Conservation (phyloP, 2,797 vertebrate species). For the Antennarius maculatus region DNA sequence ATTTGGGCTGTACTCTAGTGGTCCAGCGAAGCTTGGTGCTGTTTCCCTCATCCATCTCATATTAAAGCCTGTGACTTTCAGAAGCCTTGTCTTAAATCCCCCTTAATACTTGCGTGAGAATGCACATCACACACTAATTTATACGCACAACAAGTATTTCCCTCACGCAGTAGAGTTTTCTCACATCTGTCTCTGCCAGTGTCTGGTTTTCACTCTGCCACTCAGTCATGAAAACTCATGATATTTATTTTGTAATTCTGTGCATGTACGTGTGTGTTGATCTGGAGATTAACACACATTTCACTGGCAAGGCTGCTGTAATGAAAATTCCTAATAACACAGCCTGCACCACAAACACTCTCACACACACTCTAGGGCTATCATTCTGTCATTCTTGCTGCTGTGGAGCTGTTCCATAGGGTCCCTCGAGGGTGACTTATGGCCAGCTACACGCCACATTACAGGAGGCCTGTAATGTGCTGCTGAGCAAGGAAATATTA, state of each 20-base stretch:
- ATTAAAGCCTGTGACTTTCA: constrained; percentile 30
- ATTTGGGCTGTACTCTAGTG: not conserved
- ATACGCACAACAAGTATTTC: constrained; percentile 2
- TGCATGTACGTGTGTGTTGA: constrained; percentile 3
- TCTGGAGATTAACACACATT: constrained; percentile 27
- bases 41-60: constrained; percentile 22
- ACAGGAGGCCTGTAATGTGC: constrained; percentile 37
- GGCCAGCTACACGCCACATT: constrained; percentile 33
- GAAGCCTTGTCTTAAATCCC: constrained; percentile 47
- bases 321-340: constrained; percentile 32
- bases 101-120: constrained; percentile 21
- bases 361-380: constrained; percentile 19
- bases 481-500: constrained; percentile 42
- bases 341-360: constrained; percentile 13
- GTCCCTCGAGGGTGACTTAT: constrained; percentile 60
- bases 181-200: constrained; percentile 3
- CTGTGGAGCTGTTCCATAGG: constrained; percentile 38
- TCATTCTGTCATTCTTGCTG: constrained; percentile 50
- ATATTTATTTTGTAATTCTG: constrained; percentile 3
- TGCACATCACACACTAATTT: constrained; percentile 22
- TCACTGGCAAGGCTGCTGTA: constrained; percentile 23
- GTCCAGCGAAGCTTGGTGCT: constrained; percentile 9
- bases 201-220: not conserved
- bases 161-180: not conserved
- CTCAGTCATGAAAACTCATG: not conserved